Percentiles rank a stretch among this genome's conserved stretches.
Evolutionary conservation across 2,888 invertebrate genomes (phyloP).

Genomic region (Microdon myrmicae): DNA sequence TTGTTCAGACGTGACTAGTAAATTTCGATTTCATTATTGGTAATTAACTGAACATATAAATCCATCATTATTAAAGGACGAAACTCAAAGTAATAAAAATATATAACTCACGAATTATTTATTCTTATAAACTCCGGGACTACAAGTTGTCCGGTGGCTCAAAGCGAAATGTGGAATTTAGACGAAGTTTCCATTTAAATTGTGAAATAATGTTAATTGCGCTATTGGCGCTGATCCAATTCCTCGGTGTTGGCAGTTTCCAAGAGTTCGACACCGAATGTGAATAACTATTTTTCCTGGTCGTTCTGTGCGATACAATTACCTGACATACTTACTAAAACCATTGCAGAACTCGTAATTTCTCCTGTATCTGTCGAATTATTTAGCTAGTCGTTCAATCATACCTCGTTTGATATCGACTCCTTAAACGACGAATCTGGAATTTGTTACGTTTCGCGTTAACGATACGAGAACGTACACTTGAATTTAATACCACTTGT

Average conservation of each 20-base stretch:
- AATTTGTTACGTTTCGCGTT: too few relatives aligned
- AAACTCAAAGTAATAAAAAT: conserved; percentile 1
- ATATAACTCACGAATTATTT: conserved; percentile 2
- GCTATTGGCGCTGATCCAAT: conserved; percentile 37
- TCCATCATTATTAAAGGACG: too few relatives aligned
- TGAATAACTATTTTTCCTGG: too few relatives aligned
- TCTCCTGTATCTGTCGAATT: conserved; percentile 30
- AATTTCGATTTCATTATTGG: too few relatives aligned
- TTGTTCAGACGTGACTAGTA: too few relatives aligned
- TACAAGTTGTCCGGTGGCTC: conserved; percentile 33
- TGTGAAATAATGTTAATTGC: conserved; percentile 11
- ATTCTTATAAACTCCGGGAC: conserved; percentile 11
- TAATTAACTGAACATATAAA: too few relatives aligned
- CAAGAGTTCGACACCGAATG: too few relatives aligned
- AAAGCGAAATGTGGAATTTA: conserved; percentile 30
- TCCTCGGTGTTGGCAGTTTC: conserved; percentile 20
- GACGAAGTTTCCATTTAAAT: conserved; percentile 36
- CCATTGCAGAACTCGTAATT: conserved; percentile 19
- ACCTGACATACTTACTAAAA: too few relatives aligned
- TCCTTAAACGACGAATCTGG: too few relatives aligned
- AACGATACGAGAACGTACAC: too few relatives aligned
- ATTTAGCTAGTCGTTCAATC: conserved; percentile 33
- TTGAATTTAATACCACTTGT: too few relatives aligned
- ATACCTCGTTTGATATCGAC: conserved; percentile 3
- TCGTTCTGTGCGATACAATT: too few relatives aligned